phyloP scores from a whole-genome alignment of 2,113 vertebrate species.

The Oxygymnocypris stewartii region DNA sequence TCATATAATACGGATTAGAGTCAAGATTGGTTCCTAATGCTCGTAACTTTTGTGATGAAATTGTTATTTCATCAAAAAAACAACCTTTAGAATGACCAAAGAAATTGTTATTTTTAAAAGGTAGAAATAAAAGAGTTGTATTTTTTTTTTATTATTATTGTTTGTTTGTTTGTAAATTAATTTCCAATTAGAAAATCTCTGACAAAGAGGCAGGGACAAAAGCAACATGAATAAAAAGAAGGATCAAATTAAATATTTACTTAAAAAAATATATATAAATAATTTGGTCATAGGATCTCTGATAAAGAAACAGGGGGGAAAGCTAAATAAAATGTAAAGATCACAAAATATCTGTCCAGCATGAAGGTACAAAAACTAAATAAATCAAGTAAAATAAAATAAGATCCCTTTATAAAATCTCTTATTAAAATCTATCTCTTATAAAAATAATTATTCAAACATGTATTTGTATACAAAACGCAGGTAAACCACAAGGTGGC shows the following conservation, averaged over 20 bases:
- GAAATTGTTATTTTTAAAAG: no score
- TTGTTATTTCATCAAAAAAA: not conserved
- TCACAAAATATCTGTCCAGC: not conserved
- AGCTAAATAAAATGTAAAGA: no score
- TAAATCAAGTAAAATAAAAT: not conserved
- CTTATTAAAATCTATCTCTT: not conserved
- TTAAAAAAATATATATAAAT: no score
- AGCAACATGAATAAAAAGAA: not conserved
- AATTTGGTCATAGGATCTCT: not conserved
- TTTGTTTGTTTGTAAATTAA: no score
- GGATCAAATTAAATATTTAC: no score
- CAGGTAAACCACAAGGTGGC: conserved; percentile 68
- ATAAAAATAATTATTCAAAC: not conserved
- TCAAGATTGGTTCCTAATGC: not conserved
- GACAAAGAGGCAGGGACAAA: not conserved
- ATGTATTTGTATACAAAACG: not conserved
- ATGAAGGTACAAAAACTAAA: no score
- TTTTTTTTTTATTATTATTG: no score
- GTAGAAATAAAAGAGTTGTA: no score
- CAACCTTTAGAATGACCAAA: not conserved
- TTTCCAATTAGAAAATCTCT: not conserved
- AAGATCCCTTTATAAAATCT: not conserved
- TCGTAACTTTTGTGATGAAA: not conserved
- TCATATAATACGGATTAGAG: not conserved
- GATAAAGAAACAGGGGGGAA: not conserved